Conservation (phyloP, 2,888 invertebrate genomes). For the Troilus luridus region DNA sequence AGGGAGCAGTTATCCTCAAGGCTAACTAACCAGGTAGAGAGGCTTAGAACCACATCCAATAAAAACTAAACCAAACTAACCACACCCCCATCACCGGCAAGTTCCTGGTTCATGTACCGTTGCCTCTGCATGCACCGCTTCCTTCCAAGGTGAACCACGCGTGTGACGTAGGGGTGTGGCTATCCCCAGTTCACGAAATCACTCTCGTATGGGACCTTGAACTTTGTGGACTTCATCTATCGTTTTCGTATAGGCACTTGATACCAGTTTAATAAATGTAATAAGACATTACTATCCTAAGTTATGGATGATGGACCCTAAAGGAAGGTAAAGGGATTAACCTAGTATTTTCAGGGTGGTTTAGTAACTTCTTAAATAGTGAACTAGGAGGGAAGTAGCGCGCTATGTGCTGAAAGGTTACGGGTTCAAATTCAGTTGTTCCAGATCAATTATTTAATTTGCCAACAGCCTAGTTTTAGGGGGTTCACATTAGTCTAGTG, state of each 20-base stretch:
- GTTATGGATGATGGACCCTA: too few species aligned
- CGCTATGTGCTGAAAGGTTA: too few species aligned
- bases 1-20: not conserved
- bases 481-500: too few species aligned
- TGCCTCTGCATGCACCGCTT: not conserved
- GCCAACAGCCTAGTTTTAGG: too few species aligned
- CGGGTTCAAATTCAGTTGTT: too few species aligned
- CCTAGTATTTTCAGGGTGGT: too few species aligned
- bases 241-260: not conserved
- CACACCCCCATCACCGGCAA: not conserved
- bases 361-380: too few species aligned
- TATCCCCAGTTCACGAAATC: not conserved
- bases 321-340: too few species aligned
- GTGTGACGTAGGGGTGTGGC: not conserved
- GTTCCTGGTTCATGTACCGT: constrained; percentile 20
- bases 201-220: not conserved
- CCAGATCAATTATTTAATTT: too few species aligned
- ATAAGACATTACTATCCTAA: not conserved
- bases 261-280: not conserved
- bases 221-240: not conserved
- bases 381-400: too few species aligned
- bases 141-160: not conserved
- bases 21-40: not conserved
- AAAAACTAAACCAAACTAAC: constrained; percentile 15
- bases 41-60: not conserved